Conservation (phyloP, 92 coral and sea anemone species). For the Actinernus sp. region DNA sequence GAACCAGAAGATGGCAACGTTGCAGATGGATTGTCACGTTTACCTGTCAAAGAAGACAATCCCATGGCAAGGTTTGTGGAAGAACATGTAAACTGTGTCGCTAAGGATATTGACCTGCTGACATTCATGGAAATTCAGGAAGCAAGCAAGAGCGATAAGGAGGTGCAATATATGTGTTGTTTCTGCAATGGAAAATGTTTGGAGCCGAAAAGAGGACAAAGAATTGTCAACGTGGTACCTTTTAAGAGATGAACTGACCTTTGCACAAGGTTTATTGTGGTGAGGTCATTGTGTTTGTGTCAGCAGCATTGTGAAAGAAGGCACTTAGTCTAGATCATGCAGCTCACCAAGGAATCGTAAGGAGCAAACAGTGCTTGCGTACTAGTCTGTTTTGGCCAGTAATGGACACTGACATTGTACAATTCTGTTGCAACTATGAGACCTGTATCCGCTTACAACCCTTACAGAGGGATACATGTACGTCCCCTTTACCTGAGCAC, state of each 20-base stretch:
- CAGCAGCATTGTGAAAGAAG: too few relatives aligned
- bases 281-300: constrained; percentile 52
- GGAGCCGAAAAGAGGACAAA: constrained; percentile 2
- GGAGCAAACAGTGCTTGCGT: constrained; percentile 49
- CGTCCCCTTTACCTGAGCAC: constrained; percentile 40
- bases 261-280: constrained; percentile 18
- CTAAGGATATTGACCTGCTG: constrained; percentile 5
- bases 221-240: not conserved
- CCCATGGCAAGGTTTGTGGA: constrained; percentile 6
- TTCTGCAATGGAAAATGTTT: constrained; percentile 5
- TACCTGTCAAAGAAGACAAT: not conserved
- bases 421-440: too few relatives aligned
- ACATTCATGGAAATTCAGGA: constrained; percentile 10
- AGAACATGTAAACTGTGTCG: constrained; percentile 19
- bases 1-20: constrained; percentile 22
- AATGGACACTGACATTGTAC: constrained; percentile 54
- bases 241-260: constrained; percentile 13
- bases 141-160: constrained; percentile 13
- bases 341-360: constrained; percentile 56
- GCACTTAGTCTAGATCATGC: too few relatives aligned
- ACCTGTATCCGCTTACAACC: too few relatives aligned
- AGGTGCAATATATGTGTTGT: constrained; percentile 10
- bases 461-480: constrained; percentile 46
- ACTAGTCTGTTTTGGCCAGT: constrained; percentile 54
- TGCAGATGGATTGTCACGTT: constrained; percentile 40